Evolutionary conservation across 2,888 invertebrate genomes (phyloP).

Genomic region (Limnephilus marmoratus): DNA sequence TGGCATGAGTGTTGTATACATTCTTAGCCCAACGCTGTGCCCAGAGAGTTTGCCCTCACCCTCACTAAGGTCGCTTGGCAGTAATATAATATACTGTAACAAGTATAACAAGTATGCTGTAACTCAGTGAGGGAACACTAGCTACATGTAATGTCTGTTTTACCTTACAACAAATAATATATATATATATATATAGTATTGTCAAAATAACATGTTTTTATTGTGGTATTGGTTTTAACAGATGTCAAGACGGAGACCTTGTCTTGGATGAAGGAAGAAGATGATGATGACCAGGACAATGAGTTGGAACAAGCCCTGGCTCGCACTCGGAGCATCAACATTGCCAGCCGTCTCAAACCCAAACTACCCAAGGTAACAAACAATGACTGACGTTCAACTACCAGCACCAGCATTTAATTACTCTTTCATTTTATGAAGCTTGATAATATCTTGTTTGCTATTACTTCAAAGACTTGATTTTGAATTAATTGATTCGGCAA

Average conservation of each 20-base stretch:
- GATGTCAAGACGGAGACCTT: conserved; percentile 47
- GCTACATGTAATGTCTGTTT: not conserved
- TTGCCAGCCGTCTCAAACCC: conserved; percentile 69
- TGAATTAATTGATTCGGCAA: not conserved
- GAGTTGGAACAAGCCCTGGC: conserved; percentile 85
- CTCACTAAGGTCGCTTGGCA: conserved; percentile 22
- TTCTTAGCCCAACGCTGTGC: not conserved
- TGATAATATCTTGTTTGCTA: not conserved
- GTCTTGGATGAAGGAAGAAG: conserved; percentile 67
- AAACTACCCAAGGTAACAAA: conserved; percentile 70
- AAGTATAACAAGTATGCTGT: not conserved
- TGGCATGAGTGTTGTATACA: not conserved
- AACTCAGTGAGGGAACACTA: conserved; percentile 16
- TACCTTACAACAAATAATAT: not conserved
- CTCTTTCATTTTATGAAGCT: not conserved
- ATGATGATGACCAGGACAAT: conserved; percentile 83
- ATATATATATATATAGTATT: too few species aligned
- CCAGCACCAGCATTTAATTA: not conserved
- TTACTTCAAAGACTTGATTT: not conserved
- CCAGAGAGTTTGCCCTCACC: not conserved
- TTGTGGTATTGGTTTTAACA: conserved; percentile 24
- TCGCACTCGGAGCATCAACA: conserved; percentile 84
- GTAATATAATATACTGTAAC: not conserved
- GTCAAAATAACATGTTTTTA: not conserved
- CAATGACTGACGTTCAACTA: not conserved